These are phyloP conservation scores for Rallus crepitans DNA, from an alignment of 2,797 vertebrate genomes.

Conservation along the genomic window DNA sequence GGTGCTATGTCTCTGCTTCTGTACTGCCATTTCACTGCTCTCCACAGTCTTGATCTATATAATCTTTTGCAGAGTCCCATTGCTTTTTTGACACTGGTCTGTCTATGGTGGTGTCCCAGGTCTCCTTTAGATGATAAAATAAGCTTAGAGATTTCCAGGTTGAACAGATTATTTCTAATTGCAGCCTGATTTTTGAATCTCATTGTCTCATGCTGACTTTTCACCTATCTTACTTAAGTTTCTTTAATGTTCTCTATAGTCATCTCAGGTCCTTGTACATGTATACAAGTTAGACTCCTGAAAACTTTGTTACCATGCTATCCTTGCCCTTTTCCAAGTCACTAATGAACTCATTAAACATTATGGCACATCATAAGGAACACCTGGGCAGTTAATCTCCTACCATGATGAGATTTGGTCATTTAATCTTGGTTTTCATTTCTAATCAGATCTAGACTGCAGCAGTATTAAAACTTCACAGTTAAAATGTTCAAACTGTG, in stretches of 20 bases:
- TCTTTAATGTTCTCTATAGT: background rate
- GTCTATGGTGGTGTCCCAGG: background rate
- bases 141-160: background rate
- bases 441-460: background rate
- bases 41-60: too few relatives aligned
- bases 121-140: background rate
- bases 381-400: conserved; percentile 34
- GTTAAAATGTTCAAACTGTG: conserved; percentile 15
- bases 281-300: background rate
- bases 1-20: background rate
- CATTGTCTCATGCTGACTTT: background rate
- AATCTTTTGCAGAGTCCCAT: accelerated
- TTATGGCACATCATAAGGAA: conserved; percentile 7
- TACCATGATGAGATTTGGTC: background rate
- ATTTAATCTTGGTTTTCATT: conserved; percentile 13
- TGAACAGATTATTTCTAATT: background rate
- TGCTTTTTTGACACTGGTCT: background rate
- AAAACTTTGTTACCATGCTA: background rate
- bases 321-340: conserved; percentile 20
- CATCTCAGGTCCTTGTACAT: background rate
- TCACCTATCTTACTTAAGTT: background rate
- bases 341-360: conserved; percentile 49
- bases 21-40: background rate
- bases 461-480: background rate
- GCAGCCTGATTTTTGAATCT: background rate